These are phyloP conservation scores for Gastrophysa polygoni DNA, from an alignment of 2,888 invertebrate species.

Conservation along the genomic window DNA sequence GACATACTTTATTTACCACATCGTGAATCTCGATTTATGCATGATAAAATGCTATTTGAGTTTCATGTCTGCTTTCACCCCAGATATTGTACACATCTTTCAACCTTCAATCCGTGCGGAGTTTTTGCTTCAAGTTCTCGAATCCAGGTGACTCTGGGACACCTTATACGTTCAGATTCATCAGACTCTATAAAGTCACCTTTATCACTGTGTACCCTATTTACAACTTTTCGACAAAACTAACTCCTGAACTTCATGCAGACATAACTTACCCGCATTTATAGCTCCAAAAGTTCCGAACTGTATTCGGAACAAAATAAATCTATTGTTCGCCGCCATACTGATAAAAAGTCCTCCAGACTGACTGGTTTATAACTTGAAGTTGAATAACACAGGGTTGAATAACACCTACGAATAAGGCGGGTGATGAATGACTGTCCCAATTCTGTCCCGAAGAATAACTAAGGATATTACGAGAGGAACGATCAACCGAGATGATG, in stretches of 20 bases:
- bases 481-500: background rate
- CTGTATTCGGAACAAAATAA: slow-evolving; percentile 38
- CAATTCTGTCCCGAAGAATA: background rate
- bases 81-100: no score
- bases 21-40: no score
- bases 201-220: slow-evolving; percentile 26
- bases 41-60: no score
- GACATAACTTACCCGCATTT: slow-evolving; percentile 37
- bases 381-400: slow-evolving; percentile 31
- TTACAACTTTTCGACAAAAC: slow-evolving; percentile 26
- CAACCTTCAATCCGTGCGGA: no score
- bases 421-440: background rate
- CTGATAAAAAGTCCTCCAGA: slow-evolving; percentile 30
- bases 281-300: slow-evolving; percentile 30
- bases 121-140: no score
- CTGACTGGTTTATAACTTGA: slow-evolving; percentile 32
- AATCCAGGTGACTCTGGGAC: no score
- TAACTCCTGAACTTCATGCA: slow-evolving; percentile 34
- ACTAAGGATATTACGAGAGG: background rate
- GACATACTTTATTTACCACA: no score
- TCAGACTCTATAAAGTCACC: no score
- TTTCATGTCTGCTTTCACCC: no score
- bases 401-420: slow-evolving; percentile 28
- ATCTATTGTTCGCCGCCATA: slow-evolving; percentile 27
- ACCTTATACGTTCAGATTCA: no score